phyloP scores from a whole-genome alignment of 2,797 vertebrate species.

The Huso huso region DNA sequence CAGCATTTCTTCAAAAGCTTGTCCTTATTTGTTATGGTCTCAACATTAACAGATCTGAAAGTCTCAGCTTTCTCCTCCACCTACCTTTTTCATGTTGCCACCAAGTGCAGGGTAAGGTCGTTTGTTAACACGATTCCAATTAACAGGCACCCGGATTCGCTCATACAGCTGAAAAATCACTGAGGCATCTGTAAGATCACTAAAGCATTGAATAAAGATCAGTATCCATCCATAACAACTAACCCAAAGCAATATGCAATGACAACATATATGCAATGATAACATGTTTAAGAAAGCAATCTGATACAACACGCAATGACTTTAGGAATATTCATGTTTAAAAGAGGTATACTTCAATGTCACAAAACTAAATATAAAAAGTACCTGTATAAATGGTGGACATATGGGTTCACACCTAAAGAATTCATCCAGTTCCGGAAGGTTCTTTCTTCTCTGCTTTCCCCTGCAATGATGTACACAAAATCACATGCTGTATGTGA shows the following conservation, averaged over 20 bases:
- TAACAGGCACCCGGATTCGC: slow-evolving; percentile 71
- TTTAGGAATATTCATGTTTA: neutral
- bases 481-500: no score
- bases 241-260: neutral
- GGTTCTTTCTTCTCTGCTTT: slow-evolving; percentile 86
- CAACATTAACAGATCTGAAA: no score
- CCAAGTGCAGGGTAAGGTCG: slow-evolving; percentile 78
- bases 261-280: neutral
- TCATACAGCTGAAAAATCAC: slow-evolving; percentile 89
- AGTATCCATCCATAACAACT: neutral
- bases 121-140: slow-evolving; percentile 81
- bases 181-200: slow-evolving; percentile 79
- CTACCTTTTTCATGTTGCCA: slow-evolving; percentile 88
- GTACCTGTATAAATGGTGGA: slow-evolving; percentile 91
- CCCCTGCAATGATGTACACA: slow-evolving; percentile 55
- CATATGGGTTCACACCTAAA: slow-evolving; percentile 77
- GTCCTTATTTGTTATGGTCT: no score
- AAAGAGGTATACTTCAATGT: neutral
- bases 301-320: neutral
- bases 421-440: slow-evolving; percentile 99
- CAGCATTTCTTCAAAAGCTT: no score
- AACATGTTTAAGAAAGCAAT: neutral
- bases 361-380: neutral
- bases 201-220: slow-evolving; percentile 38
- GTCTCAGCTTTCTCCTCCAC: neutral